Evolutionary conservation across 2,113 vertebrate genomes (phyloP).

Genomic region (Stigmatopora argus): DNA sequence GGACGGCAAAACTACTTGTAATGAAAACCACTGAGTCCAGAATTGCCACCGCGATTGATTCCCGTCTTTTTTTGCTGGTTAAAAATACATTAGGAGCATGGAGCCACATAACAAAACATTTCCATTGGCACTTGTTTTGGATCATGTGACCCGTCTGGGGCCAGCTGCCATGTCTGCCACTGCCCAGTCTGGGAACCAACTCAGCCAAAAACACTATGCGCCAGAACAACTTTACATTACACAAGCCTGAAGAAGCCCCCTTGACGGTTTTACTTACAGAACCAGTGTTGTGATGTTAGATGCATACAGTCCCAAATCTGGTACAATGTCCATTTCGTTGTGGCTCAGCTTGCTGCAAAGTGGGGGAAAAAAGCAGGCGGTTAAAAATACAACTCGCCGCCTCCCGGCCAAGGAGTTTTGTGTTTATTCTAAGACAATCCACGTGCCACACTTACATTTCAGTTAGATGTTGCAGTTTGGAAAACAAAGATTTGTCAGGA

Average conservation of each 20-base stretch:
- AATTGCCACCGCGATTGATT: not conserved
- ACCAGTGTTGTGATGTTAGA: slow-evolving; percentile 82
- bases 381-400: slow-evolving; percentile 9
- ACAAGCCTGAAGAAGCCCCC: not conserved
- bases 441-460: slow-evolving; percentile 82
- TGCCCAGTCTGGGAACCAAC: slow-evolving; percentile 48
- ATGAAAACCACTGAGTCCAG: not conserved
- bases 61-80: slow-evolving; percentile 13
- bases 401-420: not conserved
- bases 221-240: not conserved
- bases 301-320: slow-evolving; percentile 76
- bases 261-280: slow-evolving; percentile 79
- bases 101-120: slow-evolving; percentile 36
- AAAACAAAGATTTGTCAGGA: slow-evolving; percentile 76
- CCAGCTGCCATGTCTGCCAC: slow-evolving; percentile 43
- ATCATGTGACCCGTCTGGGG: slow-evolving; percentile 52
- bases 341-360: slow-evolving; percentile 82
- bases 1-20: not conserved
- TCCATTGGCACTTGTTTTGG: slow-evolving; percentile 52
- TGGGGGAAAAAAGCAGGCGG: not conserved
- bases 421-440: slow-evolving; percentile 13
- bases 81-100: slow-evolving; percentile 45
- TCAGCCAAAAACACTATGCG: slow-evolving; percentile 29
- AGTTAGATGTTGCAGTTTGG: slow-evolving; percentile 76
- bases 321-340: slow-evolving; percentile 83